phyloP scores from a whole-genome alignment of 2,797 vertebrate genomes.

The Mus spretus region DNA sequence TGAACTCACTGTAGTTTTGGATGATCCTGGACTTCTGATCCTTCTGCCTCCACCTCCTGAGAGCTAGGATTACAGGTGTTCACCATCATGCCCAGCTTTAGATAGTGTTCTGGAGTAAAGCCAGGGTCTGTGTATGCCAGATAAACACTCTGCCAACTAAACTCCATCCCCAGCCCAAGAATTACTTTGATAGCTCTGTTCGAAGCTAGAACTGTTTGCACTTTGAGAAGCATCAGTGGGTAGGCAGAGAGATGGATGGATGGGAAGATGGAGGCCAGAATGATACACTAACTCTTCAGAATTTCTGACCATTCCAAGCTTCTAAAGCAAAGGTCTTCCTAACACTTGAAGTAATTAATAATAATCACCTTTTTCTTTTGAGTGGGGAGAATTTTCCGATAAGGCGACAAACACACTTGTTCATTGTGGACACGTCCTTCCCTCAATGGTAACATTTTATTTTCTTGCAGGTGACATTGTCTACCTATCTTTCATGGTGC shows the following conservation, averaged over 20 bases:
- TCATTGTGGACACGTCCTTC: conserved; percentile 43
- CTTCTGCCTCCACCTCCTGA: background rate
- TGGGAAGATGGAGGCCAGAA: background rate
- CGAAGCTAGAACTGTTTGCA: background rate
- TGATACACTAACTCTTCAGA: background rate
- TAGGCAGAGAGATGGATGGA: background rate
- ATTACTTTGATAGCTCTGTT: background rate
- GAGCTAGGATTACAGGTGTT: background rate
- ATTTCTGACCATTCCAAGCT: background rate
- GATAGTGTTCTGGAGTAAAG: background rate
- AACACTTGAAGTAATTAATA: conserved; percentile 64
- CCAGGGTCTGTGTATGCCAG: background rate
- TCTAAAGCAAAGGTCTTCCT: conserved; percentile 44
- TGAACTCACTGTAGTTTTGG: background rate
- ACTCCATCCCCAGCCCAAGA: background rate
- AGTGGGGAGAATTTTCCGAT: background rate
- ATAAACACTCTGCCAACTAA: too few relatives aligned
- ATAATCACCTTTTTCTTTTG: conserved; percentile 1
- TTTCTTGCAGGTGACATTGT: conserved; percentile 67
- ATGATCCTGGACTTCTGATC: background rate
- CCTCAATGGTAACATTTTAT: conserved; percentile 73
- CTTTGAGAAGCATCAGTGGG: background rate
- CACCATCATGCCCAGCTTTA: background rate
- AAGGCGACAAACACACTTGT: conserved; percentile 1
- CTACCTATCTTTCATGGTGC: conserved; percentile 76